phyloP scores from a whole-genome alignment of 2,113 vertebrate genomes.

The Spea multiplicata region DNA sequence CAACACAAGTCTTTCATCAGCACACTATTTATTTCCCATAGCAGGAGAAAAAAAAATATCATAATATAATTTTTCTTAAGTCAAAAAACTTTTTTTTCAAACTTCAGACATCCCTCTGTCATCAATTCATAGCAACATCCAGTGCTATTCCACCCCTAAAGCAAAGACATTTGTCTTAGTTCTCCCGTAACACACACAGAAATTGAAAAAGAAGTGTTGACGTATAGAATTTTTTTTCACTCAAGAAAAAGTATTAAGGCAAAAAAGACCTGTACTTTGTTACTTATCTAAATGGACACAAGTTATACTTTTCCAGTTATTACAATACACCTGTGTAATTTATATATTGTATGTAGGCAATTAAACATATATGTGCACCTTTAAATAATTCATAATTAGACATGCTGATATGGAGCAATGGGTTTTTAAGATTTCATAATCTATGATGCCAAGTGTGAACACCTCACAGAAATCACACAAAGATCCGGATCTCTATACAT shows the following conservation, averaged over 20 bases:
- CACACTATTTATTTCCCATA: constrained; percentile 11
- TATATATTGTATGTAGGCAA: too few species aligned
- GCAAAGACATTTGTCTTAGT: constrained; percentile 35
- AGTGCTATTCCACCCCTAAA: constrained; percentile 27
- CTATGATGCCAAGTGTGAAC: too few species aligned
- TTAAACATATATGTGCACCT: too few species aligned
- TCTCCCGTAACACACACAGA: constrained; percentile 24
- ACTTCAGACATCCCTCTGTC: constrained; percentile 28
- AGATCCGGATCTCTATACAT: too few species aligned
- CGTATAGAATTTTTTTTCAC: constrained; percentile 27
- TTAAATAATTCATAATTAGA: too few species aligned
- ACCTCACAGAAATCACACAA: too few species aligned
- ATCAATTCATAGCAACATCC: constrained; percentile 28
- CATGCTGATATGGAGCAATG: too few species aligned
- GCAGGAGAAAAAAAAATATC: constrained; percentile 10
- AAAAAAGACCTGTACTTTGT: neutral
- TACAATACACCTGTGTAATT: neutral
- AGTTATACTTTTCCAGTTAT: neutral
- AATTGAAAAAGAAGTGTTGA: constrained; percentile 26
- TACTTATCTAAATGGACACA: neutral
- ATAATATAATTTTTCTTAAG: neutral
- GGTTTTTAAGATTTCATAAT: too few species aligned
- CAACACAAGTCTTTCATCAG: too few species aligned
- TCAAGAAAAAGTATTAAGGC: constrained; percentile 14
- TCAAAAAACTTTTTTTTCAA: constrained; percentile 17